Evolutionary conservation across 1,140 invertebrate species (phyloP).

Genomic region (Saccostrea glomerata): DNA sequence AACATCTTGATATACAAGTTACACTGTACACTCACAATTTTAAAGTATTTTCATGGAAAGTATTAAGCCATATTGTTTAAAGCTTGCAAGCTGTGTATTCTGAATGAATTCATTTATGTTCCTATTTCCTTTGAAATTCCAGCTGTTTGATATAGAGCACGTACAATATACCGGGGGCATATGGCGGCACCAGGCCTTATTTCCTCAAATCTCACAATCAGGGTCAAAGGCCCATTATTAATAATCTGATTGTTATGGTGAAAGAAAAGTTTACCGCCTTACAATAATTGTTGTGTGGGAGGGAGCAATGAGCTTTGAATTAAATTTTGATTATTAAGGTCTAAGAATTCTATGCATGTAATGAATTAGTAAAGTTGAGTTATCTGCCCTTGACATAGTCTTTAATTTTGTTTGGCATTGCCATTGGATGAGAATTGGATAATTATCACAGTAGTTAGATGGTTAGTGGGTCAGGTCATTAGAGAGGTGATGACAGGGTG

Average conservation of each 20-base stretch:
- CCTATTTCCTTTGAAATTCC: background rate
- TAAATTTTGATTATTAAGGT: no score
- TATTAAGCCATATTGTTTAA: no score
- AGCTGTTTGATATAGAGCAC: background rate
- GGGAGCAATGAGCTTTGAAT: no score
- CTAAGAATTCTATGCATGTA: background rate
- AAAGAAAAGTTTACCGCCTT: background rate
- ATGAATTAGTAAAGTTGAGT: no score
- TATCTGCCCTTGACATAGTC: conserved; percentile 1
- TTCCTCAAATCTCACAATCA: background rate
- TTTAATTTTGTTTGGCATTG: background rate
- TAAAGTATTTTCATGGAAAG: no score
- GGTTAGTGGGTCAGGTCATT: conserved; percentile 13
- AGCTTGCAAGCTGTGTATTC: no score
- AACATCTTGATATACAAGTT: no score
- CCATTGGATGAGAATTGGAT: background rate
- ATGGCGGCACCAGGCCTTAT: background rate
- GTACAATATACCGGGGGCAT: background rate
- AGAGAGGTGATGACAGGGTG: background rate
- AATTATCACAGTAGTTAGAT: background rate
- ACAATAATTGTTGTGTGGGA: background rate
- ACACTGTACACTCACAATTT: no score
- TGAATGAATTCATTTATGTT: background rate
- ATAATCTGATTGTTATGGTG: no score
- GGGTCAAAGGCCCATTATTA: background rate